Conservation (phyloP, 2,113 vertebrate genomes). For the Dermatemys mawii region DNA sequence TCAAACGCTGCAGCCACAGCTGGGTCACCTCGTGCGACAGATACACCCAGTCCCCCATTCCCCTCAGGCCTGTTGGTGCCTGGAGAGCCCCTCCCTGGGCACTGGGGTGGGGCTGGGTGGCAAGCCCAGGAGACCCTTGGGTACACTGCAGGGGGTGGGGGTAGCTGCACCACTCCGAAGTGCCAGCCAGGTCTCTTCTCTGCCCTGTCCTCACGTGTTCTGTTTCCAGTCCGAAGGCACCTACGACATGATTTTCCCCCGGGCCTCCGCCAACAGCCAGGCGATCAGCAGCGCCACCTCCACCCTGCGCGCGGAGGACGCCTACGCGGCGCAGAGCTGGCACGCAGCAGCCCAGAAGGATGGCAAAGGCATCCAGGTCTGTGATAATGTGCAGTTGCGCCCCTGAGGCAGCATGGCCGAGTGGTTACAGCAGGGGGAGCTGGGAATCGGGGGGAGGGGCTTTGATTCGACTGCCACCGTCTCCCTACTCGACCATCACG, state of each 20-base stretch:
- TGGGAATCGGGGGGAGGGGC: background rate
- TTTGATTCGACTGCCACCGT: background rate
- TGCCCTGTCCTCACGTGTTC: background rate
- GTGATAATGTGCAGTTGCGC: conserved; percentile 60
- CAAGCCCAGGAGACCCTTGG: background rate
- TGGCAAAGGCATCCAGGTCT: conserved; percentile 74
- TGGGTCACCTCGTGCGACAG: background rate
- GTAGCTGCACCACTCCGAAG: background rate
- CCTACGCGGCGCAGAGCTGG: conserved; percentile 52
- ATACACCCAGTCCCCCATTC: background rate
- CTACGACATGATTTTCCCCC: conserved; percentile 86
- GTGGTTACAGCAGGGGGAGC: background rate
- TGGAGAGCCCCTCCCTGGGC: background rate
- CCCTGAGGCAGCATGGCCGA: background rate
- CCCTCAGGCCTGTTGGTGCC: background rate
- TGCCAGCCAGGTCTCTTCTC: background rate
- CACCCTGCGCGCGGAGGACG: conserved; percentile 78
- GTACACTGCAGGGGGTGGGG: background rate
- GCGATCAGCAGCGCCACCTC: conserved; percentile 79
- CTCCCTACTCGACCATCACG: background rate
- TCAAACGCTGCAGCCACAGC: background rate
- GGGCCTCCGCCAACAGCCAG: conserved; percentile 82
- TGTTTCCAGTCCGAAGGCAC: conserved; percentile 69
- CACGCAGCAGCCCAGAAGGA: conserved; percentile 54
- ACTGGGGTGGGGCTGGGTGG: background rate